Conservation (phyloP, 2,113 vertebrate genomes). For the Macquaria ambigua region DNA sequence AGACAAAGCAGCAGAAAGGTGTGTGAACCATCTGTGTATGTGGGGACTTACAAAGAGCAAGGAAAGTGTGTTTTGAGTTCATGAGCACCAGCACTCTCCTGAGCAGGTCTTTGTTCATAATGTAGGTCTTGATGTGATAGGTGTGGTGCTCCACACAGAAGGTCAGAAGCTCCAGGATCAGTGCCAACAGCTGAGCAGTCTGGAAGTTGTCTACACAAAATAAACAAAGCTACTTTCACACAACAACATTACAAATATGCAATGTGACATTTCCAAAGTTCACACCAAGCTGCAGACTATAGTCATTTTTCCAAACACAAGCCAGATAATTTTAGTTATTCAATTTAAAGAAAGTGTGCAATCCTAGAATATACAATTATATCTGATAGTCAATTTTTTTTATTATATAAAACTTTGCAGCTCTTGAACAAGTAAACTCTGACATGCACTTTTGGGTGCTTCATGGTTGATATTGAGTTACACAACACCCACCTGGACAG, state of each 20-base stretch:
- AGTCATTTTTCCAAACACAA: not conserved
- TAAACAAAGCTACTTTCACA: conserved; percentile 38
- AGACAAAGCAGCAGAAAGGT: not conserved
- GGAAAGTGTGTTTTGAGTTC: conserved; percentile 98
- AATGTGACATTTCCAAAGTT: not conserved
- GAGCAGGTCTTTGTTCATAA: conserved; percentile 98
- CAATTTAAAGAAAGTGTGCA: not conserved
- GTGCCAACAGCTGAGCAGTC: conserved; percentile 96
- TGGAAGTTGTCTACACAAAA: conserved; percentile 93
- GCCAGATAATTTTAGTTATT: not conserved
- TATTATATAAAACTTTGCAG: not conserved
- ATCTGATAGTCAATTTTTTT: not conserved
- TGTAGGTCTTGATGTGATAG: conserved; percentile 99
- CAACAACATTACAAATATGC: not conserved
- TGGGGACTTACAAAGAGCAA: conserved; percentile 95
- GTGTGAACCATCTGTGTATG: not conserved
- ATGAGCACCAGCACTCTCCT: conserved; percentile 96
- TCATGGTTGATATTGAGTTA: not conserved
- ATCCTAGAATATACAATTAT: not conserved
- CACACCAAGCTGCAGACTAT: not conserved
- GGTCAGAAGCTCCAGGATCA: conserved; percentile 96
- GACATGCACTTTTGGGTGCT: too few species aligned
- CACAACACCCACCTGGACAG: conserved; percentile 90
- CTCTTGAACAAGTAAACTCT: not conserved
- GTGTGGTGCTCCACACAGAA: conserved; percentile 99